Base-by-base conservation (phyloP, 2,888 invertebrate genomes). In the Spisula solida region DNA sequence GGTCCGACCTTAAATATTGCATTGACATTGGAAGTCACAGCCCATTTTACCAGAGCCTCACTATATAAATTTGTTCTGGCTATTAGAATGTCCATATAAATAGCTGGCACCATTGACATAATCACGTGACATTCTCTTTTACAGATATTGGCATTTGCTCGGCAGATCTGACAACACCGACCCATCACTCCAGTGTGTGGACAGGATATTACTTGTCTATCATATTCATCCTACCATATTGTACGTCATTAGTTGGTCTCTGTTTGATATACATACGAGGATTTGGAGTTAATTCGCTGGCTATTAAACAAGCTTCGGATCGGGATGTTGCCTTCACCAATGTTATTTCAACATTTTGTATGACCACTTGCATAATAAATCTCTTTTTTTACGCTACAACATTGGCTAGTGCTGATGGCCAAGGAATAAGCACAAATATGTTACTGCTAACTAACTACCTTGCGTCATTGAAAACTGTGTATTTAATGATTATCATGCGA, bases 151-250 rank as follows among this genome's bases (percentile, higher is more conserved):
- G 93, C 5, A 34, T 91, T 14, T 93, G 93, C 48, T 85, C 88
- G 16, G 88, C 90, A 2, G 92, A 93, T 82, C 75, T 91, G 51
- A 92, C 92, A 4, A 90, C 92, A 20, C 89, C 91, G 18, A 91
- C 90, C 82, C 88, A 88, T n/a, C 91, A 93, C 29, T 87, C 92
- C n/a, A 84, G 87, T 29, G 85, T 92, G 0, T 93, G 93, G 93
- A 89, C 89, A 0, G 90, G 90, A 0, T 92, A 91, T 81, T 90
- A 90, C 25, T 55, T 90, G 16, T 66, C 91, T 18, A 79, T 92
- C n/a, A 82, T 89, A 10, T 90, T 90, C 60, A 79, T 90, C 29
- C 81, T 92, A 70, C 93, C 93, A n/a, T 92, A 90, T 79, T 75
- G 82, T 48, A 41, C 90, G 1, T 82, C 90, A 0, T 84, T 91